Percentiles rank a stretch among this genome's conserved stretches.
phyloP scores from a whole-genome alignment of 1,140 invertebrate species.

The Alviniconcha marisindica region DNA sequence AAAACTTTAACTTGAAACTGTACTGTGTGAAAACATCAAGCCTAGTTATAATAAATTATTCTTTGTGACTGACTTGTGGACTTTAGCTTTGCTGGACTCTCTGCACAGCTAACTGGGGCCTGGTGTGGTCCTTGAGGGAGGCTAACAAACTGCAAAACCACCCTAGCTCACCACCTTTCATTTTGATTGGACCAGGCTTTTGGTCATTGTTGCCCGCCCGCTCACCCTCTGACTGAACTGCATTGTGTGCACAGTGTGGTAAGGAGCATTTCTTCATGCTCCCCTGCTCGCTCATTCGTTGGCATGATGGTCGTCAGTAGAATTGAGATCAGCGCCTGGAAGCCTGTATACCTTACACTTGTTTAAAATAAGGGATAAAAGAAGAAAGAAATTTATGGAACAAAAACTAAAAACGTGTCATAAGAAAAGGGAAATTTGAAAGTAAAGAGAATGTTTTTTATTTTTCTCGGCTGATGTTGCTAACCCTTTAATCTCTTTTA shows the following conservation, averaged over 20 bases:
- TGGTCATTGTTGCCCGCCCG: slow-evolving; percentile 45
- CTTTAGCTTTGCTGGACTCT: slow-evolving; percentile 4
- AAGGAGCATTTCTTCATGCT: slow-evolving; percentile 15
- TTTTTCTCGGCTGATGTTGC: background rate
- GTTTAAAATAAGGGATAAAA: background rate
- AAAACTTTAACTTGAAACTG: no score
- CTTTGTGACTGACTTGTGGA: no score
- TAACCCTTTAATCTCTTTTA: background rate
- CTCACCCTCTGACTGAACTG: background rate
- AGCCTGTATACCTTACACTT: background rate
- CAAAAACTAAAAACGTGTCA: background rate
- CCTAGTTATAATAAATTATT: no score
- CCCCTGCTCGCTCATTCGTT: slow-evolving; percentile 24
- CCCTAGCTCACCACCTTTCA: slow-evolving; percentile 41
- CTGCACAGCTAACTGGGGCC: slow-evolving; percentile 17
- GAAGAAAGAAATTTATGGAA: no score
- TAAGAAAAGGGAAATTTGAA: background rate
- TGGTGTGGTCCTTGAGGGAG: slow-evolving; percentile 12
- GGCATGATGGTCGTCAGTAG: slow-evolving; percentile 35
- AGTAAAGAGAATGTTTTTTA: slow-evolving; percentile 1
- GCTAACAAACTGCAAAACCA: slow-evolving; percentile 44
- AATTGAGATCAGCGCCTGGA: slow-evolving; percentile 1
- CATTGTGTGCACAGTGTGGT: slow-evolving; percentile 36
- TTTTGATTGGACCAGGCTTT: slow-evolving; percentile 51
- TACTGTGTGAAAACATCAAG: no score